A percentile compares a stretch with the other conserved stretches of the same genome.
Conservation (phyloP, 2,888 invertebrate genomes). For the Hedychridium roseum region DNA sequence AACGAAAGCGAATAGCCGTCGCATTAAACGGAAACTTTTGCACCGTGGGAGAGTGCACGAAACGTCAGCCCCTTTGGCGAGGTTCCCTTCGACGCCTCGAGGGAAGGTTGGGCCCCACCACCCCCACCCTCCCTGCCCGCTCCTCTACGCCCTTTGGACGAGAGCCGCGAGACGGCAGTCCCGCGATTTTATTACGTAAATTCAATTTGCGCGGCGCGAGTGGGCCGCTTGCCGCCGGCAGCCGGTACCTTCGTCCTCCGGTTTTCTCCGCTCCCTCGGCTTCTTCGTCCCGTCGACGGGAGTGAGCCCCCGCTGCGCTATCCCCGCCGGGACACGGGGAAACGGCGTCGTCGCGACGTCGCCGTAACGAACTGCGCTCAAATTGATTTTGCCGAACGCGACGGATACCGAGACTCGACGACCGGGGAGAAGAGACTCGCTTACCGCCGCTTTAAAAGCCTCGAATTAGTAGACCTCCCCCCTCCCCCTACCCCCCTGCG, state of each 20-base stretch:
- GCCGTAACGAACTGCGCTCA: constrained; percentile 29
- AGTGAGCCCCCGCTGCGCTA: not conserved
- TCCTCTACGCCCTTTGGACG: not conserved
- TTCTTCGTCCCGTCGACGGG: constrained; percentile 1
- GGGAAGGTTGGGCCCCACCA: too few relatives aligned
- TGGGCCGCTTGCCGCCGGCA: not conserved
- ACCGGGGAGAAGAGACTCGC: too few relatives aligned
- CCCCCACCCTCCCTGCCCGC: not conserved
- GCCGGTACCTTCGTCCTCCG: too few relatives aligned
- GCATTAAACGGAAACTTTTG: too few relatives aligned
- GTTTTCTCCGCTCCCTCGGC: constrained; percentile 13
- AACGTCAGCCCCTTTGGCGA: too few relatives aligned
- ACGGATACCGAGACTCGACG: not conserved
- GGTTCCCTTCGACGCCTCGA: too few relatives aligned
- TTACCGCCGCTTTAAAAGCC: constrained; percentile 13
- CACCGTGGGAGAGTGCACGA: too few relatives aligned
- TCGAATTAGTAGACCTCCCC: constrained; percentile 8
- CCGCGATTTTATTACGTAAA: constrained; percentile 45
- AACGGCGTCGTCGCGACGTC: constrained; percentile 18
- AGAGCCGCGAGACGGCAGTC: constrained; percentile 9
- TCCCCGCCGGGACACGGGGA: too few relatives aligned
- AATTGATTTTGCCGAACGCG: constrained; percentile 29
- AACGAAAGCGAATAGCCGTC: too few relatives aligned
- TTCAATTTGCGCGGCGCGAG: constrained; percentile 31
- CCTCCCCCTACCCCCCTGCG: too few relatives aligned